Evolutionary conservation across 2,888 invertebrate genomes (phyloP).

Genomic region (Hybos culiciformis): DNA sequence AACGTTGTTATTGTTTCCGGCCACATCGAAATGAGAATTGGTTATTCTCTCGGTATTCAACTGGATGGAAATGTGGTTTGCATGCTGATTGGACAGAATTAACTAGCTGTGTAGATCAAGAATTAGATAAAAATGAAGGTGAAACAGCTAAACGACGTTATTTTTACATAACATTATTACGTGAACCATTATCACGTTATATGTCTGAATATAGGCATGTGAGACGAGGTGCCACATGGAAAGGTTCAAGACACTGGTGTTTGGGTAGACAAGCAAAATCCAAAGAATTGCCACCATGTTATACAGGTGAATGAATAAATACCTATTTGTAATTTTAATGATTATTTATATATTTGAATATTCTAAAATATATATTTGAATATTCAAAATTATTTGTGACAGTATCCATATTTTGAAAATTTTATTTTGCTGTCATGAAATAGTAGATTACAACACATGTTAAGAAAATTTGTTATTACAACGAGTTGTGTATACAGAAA

Average conservation of each 20-base stretch:
- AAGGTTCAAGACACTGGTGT: slow-evolving; percentile 62
- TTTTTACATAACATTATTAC: slow-evolving; percentile 88
- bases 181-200: slow-evolving; percentile 87
- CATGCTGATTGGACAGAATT: slow-evolving; percentile 98
- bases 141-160: slow-evolving; percentile 70
- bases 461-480: too few species aligned
- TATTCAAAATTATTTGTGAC: too few species aligned
- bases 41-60: slow-evolving; percentile 94
- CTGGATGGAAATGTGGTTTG: slow-evolving; percentile 95
- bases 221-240: slow-evolving; percentile 93
- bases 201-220: slow-evolving; percentile 96
- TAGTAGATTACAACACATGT: too few species aligned
- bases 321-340: neutral
- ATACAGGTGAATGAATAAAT: slow-evolving; percentile 28
- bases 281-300: slow-evolving; percentile 74
- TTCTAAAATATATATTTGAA: neutral
- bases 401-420: too few species aligned
- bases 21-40: slow-evolving; percentile 89
- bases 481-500: too few species aligned
- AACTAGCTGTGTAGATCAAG: slow-evolving; percentile 79
- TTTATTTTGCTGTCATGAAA: too few species aligned
- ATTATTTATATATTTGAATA: too few species aligned
- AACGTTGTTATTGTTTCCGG: slow-evolving; percentile 83
- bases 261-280: slow-evolving; percentile 61
- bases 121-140: slow-evolving; percentile 82